These are phyloP conservation scores for Stegophylla sp. DNA, from an alignment of 2,888 invertebrate species.

Conservation along the genomic window DNA sequence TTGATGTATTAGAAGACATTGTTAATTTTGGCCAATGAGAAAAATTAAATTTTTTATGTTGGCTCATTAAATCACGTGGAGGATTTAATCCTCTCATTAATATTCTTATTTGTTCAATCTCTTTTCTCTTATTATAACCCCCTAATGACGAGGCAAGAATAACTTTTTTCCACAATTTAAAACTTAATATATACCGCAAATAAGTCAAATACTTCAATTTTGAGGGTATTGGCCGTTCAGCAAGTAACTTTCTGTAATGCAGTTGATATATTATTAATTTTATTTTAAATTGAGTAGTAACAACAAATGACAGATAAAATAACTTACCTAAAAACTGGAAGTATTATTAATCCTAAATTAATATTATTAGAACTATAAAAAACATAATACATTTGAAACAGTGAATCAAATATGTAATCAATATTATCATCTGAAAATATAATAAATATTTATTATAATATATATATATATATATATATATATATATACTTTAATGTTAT, in stretches of 20 bases:
- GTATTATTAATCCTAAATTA: slow-evolving; percentile 30
- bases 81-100: slow-evolving; percentile 13
- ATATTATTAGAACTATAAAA: slow-evolving; percentile 25
- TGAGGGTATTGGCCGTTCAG: slow-evolving; percentile 15
- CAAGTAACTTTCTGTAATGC: slow-evolving; percentile 33
- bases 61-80: slow-evolving; percentile 37
- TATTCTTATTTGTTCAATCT: slow-evolving; percentile 22
- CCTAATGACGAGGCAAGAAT: background rate
- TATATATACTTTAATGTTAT: background rate
- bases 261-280: background rate
- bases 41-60: slow-evolving; percentile 40
- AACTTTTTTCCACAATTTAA: slow-evolving; percentile 43
- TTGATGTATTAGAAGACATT: slow-evolving; percentile 18
- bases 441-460: slow-evolving; percentile 17
- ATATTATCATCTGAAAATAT: slow-evolving; percentile 27
- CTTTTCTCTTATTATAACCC: slow-evolving; percentile 16
- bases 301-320: background rate
- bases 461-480: background rate
- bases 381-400: slow-evolving; percentile 46
- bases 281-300: background rate
- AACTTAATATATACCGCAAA: slow-evolving; percentile 40
- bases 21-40: slow-evolving; percentile 38
- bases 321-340: slow-evolving; percentile 38
- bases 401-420: slow-evolving; percentile 43
- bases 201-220: slow-evolving; percentile 44